phyloP scores from a whole-genome alignment of 2,888 invertebrate genomes.

The Drosophila meridiana region DNA sequence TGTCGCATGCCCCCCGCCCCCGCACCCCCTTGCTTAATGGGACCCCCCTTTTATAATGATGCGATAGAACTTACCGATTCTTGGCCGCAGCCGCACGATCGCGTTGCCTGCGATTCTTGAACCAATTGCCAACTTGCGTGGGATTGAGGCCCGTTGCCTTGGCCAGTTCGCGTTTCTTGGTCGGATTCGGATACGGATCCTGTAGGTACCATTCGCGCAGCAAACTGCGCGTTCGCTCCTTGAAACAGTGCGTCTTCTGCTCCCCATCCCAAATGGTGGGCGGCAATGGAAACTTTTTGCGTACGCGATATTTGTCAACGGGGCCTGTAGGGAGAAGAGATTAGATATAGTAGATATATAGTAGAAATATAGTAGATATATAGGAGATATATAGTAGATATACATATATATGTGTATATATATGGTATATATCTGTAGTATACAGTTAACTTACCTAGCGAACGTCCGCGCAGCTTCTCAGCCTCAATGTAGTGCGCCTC shows the following conservation, averaged over 20 bases:
- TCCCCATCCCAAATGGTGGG: constrained; percentile 98
- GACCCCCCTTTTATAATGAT: constrained; percentile 29
- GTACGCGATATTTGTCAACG: constrained; percentile 96
- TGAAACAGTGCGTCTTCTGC: constrained; percentile 98
- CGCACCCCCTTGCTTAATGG: constrained; percentile 40
- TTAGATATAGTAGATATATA: neutral
- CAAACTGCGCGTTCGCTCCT: constrained; percentile 96
- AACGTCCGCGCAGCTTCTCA: constrained; percentile 94
- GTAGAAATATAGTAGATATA: neutral
- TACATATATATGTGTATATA: neutral
- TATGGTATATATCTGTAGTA: neutral
- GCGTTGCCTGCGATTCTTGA: constrained; percentile 94
- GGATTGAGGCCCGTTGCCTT: constrained; percentile 96
- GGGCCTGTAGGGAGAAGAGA: constrained; percentile 86
- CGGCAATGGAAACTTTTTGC: constrained; percentile 97
- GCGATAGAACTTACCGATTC: constrained; percentile 91
- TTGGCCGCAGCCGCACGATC: constrained; percentile 97
- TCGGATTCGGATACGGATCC: constrained; percentile 98
- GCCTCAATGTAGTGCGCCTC: constrained; percentile 97
- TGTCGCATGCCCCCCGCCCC: neutral
- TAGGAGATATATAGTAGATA: too few species aligned
- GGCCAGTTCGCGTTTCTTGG: constrained; percentile 96
- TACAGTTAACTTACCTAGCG: constrained; percentile 87
- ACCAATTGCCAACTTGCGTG: constrained; percentile 97
- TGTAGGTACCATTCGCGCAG: constrained; percentile 99